These are phyloP conservation scores for Drosophila elegans DNA, from an alignment of 1,140 invertebrate genomes.

Conservation along the genomic window DNA sequence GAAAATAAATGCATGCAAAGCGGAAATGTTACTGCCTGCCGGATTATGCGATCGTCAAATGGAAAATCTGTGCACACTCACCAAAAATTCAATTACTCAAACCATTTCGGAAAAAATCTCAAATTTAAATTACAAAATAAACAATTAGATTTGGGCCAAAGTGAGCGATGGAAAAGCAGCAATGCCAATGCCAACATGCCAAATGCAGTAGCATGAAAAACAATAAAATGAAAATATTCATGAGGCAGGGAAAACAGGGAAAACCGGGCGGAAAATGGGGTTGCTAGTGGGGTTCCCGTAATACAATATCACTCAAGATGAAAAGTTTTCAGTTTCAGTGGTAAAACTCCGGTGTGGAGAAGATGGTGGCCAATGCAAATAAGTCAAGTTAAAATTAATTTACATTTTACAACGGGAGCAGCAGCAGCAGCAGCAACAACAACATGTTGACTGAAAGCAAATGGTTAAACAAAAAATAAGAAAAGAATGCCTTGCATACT, in stretches of 20 bases:
- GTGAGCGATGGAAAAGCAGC: conserved; percentile 31
- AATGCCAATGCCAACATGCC: conserved; percentile 47
- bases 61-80: conserved; percentile 21
- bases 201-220: conserved; percentile 51
- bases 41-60: conserved; percentile 40
- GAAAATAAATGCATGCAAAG: conserved; percentile 43
- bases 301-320: conserved; percentile 62
- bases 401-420: conserved; percentile 43
- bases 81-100: conserved; percentile 73
- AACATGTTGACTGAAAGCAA: conserved; percentile 34
- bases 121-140: conserved; percentile 82
- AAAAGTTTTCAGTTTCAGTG: conserved; percentile 69
- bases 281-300: conserved; percentile 26
- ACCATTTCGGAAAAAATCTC: conserved; percentile 28
- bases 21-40: conserved; percentile 36
- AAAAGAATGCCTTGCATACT: conserved; percentile 40
- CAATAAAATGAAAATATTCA: conserved; percentile 67
- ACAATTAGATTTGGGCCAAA: conserved; percentile 69
- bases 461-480: conserved; percentile 27
- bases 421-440: conserved; percentile 4
- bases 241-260: conserved; percentile 10
- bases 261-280: conserved; percentile 1
- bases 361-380: conserved; percentile 63
- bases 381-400: conserved; percentile 69
- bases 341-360: not conserved